Evolutionary conservation across 2,797 vertebrate genomes (phyloP).

Genomic region (Notamacropus eugenii): DNA sequence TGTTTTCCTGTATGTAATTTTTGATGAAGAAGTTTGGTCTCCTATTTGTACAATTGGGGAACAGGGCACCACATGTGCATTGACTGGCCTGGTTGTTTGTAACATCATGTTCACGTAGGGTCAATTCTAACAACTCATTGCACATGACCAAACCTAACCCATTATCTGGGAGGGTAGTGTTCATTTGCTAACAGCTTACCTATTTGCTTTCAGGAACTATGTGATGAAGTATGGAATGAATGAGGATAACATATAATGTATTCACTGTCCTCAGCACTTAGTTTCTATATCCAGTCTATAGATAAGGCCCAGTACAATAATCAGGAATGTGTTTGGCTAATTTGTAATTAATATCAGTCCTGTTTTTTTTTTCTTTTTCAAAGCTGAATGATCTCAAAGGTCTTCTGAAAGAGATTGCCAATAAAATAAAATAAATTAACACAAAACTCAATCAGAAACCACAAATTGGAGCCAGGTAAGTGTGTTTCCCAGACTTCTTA

Average conservation of each 20-base stretch:
- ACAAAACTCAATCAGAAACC: neutral
- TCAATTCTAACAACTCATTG: neutral
- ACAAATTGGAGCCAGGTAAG: slow-evolving; percentile 53
- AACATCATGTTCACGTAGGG: neutral
- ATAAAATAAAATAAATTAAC: slow-evolving; percentile 75
- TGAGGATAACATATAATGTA: neutral
- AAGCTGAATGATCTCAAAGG: slow-evolving; percentile 85
- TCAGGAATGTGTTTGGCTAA: slow-evolving; percentile 19
- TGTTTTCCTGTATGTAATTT: neutral
- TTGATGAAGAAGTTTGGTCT: neutral
- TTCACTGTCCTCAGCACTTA: neutral
- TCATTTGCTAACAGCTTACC: neutral
- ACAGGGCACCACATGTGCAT: neutral
- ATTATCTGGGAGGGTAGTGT: neutral
- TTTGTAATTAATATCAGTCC: slow-evolving; percentile 32
- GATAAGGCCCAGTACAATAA: neutral
- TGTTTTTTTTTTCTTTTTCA: neutral
- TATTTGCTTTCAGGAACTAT: neutral
- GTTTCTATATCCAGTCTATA: neutral
- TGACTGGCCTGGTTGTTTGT: neutral
- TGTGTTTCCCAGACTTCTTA: neutral
- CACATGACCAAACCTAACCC: neutral
- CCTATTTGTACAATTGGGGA: neutral
- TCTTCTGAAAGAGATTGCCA: slow-evolving; percentile 86
- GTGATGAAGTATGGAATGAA: neutral